A percentile compares a stretch with the other conserved stretches of the same genome.
Evolutionary conservation across 2,888 invertebrate species (phyloP).

Genomic region (Diabrotica balteata): DNA sequence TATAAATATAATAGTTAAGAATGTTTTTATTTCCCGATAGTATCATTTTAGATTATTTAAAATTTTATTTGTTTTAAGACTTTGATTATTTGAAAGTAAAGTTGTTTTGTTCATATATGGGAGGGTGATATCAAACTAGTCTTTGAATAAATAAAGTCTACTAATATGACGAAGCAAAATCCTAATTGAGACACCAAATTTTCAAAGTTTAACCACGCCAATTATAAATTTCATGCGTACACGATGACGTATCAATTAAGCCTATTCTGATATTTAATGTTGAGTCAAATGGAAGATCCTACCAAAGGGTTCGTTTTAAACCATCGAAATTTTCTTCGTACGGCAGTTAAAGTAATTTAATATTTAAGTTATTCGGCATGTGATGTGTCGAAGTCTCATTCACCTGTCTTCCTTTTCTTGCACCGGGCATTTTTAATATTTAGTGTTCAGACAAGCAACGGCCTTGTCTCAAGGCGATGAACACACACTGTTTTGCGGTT

Average conservation of each 20-base stretch:
- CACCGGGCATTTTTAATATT: constrained; percentile 33
- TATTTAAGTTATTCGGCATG: constrained; percentile 36
- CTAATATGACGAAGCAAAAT: constrained; percentile 14
- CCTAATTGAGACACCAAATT: constrained; percentile 19
- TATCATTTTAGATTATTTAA: too few species aligned
- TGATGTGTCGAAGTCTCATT: constrained; percentile 27
- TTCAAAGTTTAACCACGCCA: constrained; percentile 16
- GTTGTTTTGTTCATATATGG: too few species aligned
- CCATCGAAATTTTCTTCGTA: constrained; percentile 24
- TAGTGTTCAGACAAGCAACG: constrained; percentile 18
- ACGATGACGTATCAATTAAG: constrained; percentile 10
- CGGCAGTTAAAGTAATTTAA: constrained; percentile 28
- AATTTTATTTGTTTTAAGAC: too few species aligned
- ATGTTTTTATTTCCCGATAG: too few species aligned
- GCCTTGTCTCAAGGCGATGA: constrained; percentile 29
- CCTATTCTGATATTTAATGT: constrained; percentile 9
- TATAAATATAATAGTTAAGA: too few species aligned
- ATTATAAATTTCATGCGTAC: constrained; percentile 26
- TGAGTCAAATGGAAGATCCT: constrained; percentile 3
- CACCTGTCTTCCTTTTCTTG: constrained; percentile 30
- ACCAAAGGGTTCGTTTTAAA: constrained; percentile 17
- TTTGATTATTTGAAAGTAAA: too few species aligned
- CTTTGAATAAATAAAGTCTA: too few species aligned
- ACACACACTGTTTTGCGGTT: constrained; percentile 8
- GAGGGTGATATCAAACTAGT: too few species aligned